Evolutionary conservation across 2,797 vertebrate genomes (phyloP).

Genomic region (Tapera naevia): DNA sequence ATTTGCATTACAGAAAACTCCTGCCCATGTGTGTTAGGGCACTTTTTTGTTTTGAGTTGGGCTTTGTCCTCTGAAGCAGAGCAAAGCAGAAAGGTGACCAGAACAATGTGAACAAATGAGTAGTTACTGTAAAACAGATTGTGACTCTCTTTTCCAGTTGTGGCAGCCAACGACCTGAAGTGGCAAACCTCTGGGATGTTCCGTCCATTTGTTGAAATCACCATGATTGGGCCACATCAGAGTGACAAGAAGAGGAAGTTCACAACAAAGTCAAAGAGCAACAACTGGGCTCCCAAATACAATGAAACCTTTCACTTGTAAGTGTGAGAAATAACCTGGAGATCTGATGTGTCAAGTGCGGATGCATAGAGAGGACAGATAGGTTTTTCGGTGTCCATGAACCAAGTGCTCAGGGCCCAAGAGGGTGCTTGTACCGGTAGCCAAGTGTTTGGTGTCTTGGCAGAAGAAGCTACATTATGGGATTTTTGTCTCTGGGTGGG

Average conservation of each 20-base stretch:
- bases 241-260: constrained; percentile 96
- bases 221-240: constrained; percentile 95
- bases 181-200: constrained; percentile 99
- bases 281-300: constrained; percentile 98
- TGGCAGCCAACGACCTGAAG: constrained; percentile 92
- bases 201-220: constrained; percentile 93
- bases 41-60: neutral
- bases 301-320: constrained; percentile 98
- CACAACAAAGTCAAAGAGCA: constrained; percentile 98
- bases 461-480: neutral
- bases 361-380: neutral
- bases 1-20: no score
- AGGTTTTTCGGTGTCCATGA: neutral
- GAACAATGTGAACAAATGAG: neutral
- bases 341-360: neutral
- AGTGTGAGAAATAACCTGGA: constrained; percentile 69
- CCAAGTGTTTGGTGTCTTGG: neutral
- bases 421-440: neutral
- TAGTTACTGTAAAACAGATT: neutral
- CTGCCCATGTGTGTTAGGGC: fast-evolving
- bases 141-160: constrained; percentile 77
- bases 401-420: neutral
- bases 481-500: neutral
- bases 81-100: neutral
- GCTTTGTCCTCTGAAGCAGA: neutral